These are phyloP conservation scores for Perccottus glenii DNA, from an alignment of 2,113 vertebrate genomes.

Conservation along the genomic window DNA sequence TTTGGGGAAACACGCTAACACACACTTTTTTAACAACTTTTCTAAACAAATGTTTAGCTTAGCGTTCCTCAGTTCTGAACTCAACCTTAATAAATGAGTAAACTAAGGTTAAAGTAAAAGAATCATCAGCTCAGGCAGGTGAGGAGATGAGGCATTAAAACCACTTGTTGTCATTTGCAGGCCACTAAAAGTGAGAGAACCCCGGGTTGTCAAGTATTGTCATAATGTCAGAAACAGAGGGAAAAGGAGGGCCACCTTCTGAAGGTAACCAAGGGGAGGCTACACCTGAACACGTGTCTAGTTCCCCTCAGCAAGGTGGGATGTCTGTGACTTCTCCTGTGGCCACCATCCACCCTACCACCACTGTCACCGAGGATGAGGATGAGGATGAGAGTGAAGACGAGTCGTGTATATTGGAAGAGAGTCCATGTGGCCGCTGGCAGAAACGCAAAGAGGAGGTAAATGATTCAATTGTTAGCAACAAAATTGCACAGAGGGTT, in stretches of 20 bases:
- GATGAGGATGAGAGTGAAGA: slow-evolving; percentile 97
- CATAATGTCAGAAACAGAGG: slow-evolving; percentile 66
- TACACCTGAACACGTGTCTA: slow-evolving; percentile 18
- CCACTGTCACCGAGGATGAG: slow-evolving; percentile 85
- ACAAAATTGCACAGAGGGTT: too few relatives aligned
- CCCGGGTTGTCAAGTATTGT: neutral
- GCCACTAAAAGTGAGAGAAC: neutral
- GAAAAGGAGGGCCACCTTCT: slow-evolving; percentile 24
- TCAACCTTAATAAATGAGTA: slow-evolving; percentile 24
- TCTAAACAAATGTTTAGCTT: neutral
- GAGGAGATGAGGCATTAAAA: slow-evolving; percentile 18
- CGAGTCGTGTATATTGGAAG: slow-evolving; percentile 94
- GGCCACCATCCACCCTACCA: slow-evolving; percentile 77
- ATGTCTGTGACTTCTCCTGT: slow-evolving; percentile 84
- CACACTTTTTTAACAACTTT: neutral
- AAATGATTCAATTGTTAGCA: neutral
- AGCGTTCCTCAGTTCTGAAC: neutral
- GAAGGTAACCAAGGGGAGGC: slow-evolving; percentile 49
- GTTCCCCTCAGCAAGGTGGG: slow-evolving; percentile 67
- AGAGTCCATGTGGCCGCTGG: slow-evolving; percentile 97
- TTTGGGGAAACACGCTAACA: neutral
- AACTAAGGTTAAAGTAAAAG: slow-evolving; percentile 28
- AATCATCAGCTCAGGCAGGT: slow-evolving; percentile 21
- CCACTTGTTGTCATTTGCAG: slow-evolving; percentile 23
- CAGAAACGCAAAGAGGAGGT: slow-evolving; percentile 96